These are phyloP conservation scores for Mesitornis unicolor DNA, from an alignment of 2,113 vertebrate species.

Conservation along the genomic window DNA sequence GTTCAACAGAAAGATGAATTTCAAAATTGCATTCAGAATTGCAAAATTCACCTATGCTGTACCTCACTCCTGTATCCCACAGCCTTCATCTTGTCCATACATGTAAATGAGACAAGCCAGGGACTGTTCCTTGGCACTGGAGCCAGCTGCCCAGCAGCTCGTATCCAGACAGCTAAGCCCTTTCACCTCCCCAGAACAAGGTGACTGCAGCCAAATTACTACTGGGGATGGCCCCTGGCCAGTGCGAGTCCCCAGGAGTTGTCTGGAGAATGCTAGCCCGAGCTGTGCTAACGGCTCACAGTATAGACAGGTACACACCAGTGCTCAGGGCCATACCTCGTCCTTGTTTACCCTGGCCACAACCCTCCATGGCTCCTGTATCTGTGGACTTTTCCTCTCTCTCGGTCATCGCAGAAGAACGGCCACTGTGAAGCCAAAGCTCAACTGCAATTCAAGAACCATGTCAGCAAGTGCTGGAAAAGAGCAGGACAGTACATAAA, in stretches of 20 bases:
- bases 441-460: neutral
- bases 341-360: neutral
- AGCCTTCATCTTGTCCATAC: slow-evolving; percentile 3
- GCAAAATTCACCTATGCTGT: neutral
- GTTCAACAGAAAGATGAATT: neutral
- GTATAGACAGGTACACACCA: neutral
- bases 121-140: neutral
- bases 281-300: neutral
- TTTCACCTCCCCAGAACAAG: slow-evolving; percentile 33
- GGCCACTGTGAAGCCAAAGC: neutral
- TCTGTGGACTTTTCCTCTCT: neutral
- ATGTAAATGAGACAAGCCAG: slow-evolving; percentile 1
- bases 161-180: slow-evolving; percentile 8
- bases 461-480: neutral
- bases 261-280: neutral
- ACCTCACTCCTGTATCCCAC: neutral
- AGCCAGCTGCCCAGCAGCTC: neutral
- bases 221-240: neutral
- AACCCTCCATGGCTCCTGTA: neutral
- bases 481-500: neutral
- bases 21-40: neutral
- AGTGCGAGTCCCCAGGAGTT: neutral
- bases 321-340: neutral
- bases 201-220: slow-evolving; percentile 10
- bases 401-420: neutral